These are phyloP conservation scores for Sturnus vulgaris DNA, from an alignment of 2,113 vertebrate species.

Conservation along the genomic window DNA sequence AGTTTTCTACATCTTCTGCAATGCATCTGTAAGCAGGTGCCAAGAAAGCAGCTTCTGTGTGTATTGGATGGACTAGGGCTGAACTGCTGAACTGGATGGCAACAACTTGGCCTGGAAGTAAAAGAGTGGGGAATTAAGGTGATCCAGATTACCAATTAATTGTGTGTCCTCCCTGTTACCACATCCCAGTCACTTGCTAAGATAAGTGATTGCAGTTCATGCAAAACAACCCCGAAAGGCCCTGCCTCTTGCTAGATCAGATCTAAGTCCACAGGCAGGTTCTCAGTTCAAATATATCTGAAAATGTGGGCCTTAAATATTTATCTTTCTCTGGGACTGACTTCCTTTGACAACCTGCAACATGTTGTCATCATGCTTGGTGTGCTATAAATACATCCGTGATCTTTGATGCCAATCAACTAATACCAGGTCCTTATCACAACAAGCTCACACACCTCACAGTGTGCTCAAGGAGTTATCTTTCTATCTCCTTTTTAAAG, in stretches of 20 bases:
- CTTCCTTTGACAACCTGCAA: neutral
- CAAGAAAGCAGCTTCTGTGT: neutral
- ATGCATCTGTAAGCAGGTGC: neutral
- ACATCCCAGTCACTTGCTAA: neutral
- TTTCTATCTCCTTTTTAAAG: neutral
- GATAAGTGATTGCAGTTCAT: neutral
- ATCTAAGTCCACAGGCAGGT: neutral
- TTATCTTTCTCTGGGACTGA: neutral
- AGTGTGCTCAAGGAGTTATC: neutral
- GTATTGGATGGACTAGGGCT: neutral
- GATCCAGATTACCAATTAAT: neutral
- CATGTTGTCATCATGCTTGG: neutral
- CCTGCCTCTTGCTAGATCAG: neutral
- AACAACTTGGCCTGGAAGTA: neutral
- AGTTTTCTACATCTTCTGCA: neutral
- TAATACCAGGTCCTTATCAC: neutral
- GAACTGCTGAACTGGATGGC: neutral
- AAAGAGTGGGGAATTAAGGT: neutral
- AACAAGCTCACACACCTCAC: neutral
- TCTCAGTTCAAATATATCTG: neutral
- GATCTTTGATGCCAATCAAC: neutral
- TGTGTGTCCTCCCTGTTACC: neutral
- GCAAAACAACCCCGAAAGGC: neutral
- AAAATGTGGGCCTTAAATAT: neutral
- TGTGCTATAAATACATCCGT: neutral